phyloP scores from a whole-genome alignment of 2,797 vertebrate genomes.

The Myotis vivesi region DNA sequence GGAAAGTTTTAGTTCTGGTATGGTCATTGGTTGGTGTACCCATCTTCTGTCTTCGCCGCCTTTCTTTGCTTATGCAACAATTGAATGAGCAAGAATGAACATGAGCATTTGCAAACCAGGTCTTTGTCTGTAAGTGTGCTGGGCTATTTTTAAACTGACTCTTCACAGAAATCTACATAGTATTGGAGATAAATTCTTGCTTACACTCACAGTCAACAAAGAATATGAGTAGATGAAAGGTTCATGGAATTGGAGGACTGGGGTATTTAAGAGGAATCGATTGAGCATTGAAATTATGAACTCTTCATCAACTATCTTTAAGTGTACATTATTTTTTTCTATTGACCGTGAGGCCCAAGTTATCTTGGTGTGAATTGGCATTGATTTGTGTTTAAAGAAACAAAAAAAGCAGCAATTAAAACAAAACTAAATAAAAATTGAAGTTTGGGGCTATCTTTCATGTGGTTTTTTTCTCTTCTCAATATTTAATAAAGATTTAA shows the following conservation, averaged over 20 bases:
- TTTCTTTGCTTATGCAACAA: not conserved
- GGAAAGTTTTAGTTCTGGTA: not conserved
- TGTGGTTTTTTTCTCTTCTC: not conserved
- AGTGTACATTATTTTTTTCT: not conserved
- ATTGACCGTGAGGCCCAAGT: not conserved
- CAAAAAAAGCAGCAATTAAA: constrained; percentile 21
- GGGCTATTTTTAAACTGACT: constrained; percentile 17
- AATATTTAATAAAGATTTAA: not conserved
- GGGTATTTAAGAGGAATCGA: not conserved
- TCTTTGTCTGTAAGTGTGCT: not conserved
- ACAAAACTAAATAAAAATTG: not conserved
- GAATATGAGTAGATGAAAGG: not conserved
- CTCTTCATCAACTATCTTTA: not conserved
- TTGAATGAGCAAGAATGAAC: not conserved
- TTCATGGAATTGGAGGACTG: not conserved
- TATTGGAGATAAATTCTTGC: not conserved
- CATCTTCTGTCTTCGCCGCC: not conserved
- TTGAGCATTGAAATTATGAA: not conserved
- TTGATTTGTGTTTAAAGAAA: constrained; percentile 6
- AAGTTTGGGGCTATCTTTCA: not conserved
- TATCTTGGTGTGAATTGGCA: not conserved
- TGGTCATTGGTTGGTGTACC: not conserved
- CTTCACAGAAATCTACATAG: not conserved
- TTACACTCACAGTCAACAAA: not conserved
- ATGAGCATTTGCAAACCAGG: not conserved